Evolutionary conservation across 2,888 invertebrate genomes (phyloP).

Genomic region (Horisme vitalbata): DNA sequence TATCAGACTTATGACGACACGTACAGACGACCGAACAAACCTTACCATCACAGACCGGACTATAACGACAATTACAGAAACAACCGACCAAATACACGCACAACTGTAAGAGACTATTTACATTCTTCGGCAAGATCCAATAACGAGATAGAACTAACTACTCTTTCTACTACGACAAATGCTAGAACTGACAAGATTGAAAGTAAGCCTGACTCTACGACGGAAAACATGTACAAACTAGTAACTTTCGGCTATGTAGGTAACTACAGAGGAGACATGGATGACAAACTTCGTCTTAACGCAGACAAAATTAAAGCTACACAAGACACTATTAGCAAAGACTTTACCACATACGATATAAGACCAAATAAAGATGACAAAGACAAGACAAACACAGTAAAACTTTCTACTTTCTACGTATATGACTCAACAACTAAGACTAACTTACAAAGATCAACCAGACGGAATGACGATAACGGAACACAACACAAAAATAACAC

Average conservation of each 20-base stretch:
- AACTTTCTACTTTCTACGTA: slow-evolving; percentile 69
- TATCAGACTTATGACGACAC: slow-evolving; percentile 77
- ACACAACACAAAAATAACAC: slow-evolving; percentile 51
- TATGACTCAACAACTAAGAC: slow-evolving; percentile 73
- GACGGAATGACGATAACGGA: slow-evolving; percentile 62
- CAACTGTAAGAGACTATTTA: slow-evolving; percentile 42
- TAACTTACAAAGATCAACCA: slow-evolving; percentile 63
- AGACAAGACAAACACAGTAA: slow-evolving; percentile 43
- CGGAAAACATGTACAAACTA: slow-evolving; percentile 70
- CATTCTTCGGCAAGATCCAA: slow-evolving; percentile 71
- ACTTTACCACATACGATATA: slow-evolving; percentile 58
- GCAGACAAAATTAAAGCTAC: slow-evolving; percentile 32
- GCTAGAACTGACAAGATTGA: slow-evolving; percentile 23
- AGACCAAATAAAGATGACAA: slow-evolving; percentile 38
- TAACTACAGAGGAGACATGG: slow-evolving; percentile 62
- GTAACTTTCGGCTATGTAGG: slow-evolving; percentile 78
- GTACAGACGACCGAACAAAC: slow-evolving; percentile 69
- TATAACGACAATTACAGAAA: slow-evolving; percentile 52
- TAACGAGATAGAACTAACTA: slow-evolving; percentile 47
- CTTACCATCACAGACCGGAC: slow-evolving; percentile 61
- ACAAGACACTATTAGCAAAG: slow-evolving; percentile 59
- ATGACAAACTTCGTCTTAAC: slow-evolving; percentile 30
- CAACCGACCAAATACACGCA: slow-evolving; percentile 51
- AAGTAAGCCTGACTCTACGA: slow-evolving; percentile 48
- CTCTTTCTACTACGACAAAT: slow-evolving; percentile 10